phyloP scores from a whole-genome alignment of 2,797 vertebrate genomes.

The Tenualosa thibaudeaui region DNA sequence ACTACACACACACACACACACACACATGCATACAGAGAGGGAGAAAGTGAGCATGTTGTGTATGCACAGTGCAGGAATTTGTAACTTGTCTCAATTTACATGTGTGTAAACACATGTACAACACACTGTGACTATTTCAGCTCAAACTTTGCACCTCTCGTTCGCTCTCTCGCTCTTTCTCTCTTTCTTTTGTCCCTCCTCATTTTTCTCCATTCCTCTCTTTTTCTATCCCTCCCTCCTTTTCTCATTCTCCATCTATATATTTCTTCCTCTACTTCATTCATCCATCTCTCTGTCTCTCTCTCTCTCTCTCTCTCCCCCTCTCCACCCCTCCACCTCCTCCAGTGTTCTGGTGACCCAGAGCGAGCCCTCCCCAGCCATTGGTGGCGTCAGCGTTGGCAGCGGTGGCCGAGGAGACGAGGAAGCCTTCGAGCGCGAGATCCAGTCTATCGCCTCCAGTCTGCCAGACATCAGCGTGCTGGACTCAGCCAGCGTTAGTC shows the following conservation, averaged over 20 bases:
- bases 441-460: slow-evolving; percentile 54
- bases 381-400: neutral
- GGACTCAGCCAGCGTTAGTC: slow-evolving; percentile 54
- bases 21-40: slow-evolving; percentile 59
- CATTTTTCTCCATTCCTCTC: too few species aligned
- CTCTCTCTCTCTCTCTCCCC: neutral
- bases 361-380: slow-evolving; percentile 27
- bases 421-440: slow-evolving; percentile 55
- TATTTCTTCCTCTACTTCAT: too few species aligned
- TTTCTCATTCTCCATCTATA: too few species aligned
- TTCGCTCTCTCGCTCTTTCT: too few species aligned
- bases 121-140: too few species aligned
- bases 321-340: neutral
- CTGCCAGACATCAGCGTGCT: slow-evolving; percentile 55
- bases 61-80: neutral
- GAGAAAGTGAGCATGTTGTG: too few species aligned
- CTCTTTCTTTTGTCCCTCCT: too few species aligned
- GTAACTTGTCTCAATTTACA: neutral
- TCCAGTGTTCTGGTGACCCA: slow-evolving; percentile 67
- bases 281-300: too few species aligned
- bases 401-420: slow-evolving; percentile 37
- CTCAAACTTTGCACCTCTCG: too few species aligned
- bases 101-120: too few species aligned
- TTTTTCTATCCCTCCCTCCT: too few species aligned
- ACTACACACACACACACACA: neutral